Percentiles rank a stretch among this genome's conserved stretches.
Conservation (phyloP, 2,797 vertebrate species). For the Artibeus jamaicensis region DNA sequence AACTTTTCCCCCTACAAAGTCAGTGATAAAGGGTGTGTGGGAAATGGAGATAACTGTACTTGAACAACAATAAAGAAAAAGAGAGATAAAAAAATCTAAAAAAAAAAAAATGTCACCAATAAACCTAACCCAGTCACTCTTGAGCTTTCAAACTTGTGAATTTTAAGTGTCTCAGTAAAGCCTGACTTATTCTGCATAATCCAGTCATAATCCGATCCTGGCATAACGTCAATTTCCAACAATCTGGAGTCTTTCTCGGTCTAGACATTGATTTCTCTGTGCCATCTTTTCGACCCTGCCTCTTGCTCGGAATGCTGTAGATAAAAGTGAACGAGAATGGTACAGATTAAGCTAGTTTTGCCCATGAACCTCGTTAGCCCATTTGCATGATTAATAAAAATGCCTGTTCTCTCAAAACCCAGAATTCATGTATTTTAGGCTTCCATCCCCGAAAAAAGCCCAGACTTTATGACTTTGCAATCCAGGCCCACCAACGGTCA, state of each 20-base stretch:
- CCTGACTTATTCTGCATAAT: background rate
- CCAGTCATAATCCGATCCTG: accelerated
- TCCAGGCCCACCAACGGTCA: background rate
- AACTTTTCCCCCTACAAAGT: accelerated
- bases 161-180: background rate
- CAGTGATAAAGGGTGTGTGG: background rate
- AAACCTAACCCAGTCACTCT: background rate
- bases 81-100: too few species aligned
- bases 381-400: background rate
- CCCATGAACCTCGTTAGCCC: accelerated
- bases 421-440: background rate
- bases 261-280: too few species aligned
- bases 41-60: too few species aligned
- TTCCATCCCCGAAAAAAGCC: background rate
- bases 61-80: too few species aligned
- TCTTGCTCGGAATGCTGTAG: background rate
- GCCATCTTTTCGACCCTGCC: too few species aligned
- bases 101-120: too few species aligned
- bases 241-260: too few species aligned
- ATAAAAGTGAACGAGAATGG: accelerated
- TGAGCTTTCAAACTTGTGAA: background rate
- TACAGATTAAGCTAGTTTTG: background rate
- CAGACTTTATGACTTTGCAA: background rate
- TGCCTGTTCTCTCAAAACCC: too few species aligned
- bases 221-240: background rate